Conservation (phyloP, 2,888 invertebrate genomes). For the Euplagia quadripunctaria region DNA sequence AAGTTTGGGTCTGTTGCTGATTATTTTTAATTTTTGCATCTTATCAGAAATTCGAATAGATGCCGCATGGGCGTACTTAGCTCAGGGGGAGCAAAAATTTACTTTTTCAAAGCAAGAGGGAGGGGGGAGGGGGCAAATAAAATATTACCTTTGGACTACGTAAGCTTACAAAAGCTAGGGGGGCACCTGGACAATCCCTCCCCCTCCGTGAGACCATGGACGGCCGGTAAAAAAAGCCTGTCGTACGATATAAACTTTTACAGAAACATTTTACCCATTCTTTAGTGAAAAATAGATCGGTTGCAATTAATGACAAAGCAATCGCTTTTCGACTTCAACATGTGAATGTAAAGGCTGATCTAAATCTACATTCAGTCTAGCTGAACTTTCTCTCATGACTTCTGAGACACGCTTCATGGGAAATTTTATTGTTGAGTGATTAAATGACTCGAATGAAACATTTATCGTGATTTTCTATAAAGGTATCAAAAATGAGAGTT, state of each 20-base stretch:
- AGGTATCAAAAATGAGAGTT: conserved; percentile 38
- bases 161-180: no score
- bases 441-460: neutral
- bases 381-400: neutral
- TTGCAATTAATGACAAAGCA: neutral
- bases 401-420: neutral
- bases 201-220: no score
- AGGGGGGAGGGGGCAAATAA: no score
- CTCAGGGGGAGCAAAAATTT: no score
- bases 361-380: neutral
- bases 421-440: neutral
- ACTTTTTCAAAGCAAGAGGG: no score
- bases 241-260: neutral
- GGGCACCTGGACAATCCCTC: no score
- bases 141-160: no score
- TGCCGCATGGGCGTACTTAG: no score
- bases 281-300: neutral
- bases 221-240: no score
- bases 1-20: no score
- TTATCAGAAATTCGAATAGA: no score
- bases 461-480: conserved; percentile 30
- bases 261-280: neutral
- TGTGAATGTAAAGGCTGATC: neutral
- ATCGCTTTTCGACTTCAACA: neutral
- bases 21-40: no score